phyloP scores from a whole-genome alignment of 2,113 vertebrate species.

The Pelodiscus sinensis region DNA sequence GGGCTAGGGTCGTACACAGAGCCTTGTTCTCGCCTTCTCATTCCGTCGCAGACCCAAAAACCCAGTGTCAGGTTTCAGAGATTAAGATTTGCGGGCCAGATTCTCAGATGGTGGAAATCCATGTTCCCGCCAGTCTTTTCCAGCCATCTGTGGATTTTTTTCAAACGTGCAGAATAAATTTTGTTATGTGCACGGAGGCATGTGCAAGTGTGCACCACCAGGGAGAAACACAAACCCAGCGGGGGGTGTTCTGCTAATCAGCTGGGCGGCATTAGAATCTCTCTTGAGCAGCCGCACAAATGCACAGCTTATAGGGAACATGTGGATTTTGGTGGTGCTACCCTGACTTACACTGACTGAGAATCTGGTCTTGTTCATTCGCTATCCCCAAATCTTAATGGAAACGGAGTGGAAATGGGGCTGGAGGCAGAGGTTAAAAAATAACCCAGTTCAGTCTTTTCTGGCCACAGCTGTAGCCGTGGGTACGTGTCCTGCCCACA shows the following conservation, averaged over 20 bases:
- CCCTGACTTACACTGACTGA: background rate
- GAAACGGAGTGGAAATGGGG: background rate
- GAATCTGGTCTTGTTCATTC: background rate
- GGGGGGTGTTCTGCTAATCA: no score
- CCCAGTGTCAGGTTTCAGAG: background rate
- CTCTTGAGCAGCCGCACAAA: no score
- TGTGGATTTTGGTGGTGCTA: background rate
- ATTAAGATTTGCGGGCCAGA: background rate
- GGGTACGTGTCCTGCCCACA: rapidly evolving
- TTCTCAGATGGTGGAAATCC: background rate
- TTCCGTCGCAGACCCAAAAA: background rate
- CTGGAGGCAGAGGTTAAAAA: background rate
- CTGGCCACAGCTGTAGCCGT: rapidly evolving
- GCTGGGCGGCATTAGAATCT: no score
- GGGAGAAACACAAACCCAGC: no score
- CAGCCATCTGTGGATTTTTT: no score
- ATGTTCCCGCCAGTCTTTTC: background rate
- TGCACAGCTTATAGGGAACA: no score
- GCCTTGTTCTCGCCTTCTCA: background rate
- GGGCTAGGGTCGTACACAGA: background rate
- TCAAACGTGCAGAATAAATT: no score
- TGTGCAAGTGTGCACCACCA: no score
- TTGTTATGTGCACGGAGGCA: no score
- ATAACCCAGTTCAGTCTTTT: conserved; percentile 12
- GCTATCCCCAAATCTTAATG: background rate